Evolutionary conservation across 1,140 invertebrate species (phyloP).

Genomic region (Drosophila ohnishii): DNA sequence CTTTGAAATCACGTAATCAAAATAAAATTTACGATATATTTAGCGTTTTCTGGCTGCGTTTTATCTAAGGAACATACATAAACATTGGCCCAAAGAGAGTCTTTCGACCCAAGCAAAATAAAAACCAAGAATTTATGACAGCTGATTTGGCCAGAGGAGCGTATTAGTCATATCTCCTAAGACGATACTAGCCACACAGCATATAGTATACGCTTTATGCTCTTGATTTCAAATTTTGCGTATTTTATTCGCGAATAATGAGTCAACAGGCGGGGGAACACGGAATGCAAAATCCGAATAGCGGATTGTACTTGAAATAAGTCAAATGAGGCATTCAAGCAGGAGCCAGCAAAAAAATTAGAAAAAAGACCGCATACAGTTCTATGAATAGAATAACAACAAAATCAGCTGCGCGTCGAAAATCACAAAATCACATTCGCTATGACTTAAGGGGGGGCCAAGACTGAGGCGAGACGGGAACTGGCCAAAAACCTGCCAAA

Average conservation of each 20-base stretch:
- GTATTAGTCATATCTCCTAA: constrained; percentile 61
- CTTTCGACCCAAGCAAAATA: constrained; percentile 52
- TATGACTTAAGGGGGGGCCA: constrained; percentile 7
- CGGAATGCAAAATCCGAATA: constrained; percentile 17
- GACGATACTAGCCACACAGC: constrained; percentile 38
- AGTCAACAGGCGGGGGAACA: constrained; percentile 37
- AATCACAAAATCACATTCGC: constrained; percentile 68
- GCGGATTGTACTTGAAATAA: constrained; percentile 36
- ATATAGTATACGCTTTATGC: constrained; percentile 12
- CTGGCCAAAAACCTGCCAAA: constrained; percentile 58
- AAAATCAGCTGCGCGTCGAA: constrained; percentile 77
- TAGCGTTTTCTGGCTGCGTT: constrained; percentile 18
- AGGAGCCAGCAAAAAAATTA: constrained; percentile 26
- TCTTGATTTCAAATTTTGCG: constrained; percentile 35
- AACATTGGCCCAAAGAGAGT: constrained; percentile 37
- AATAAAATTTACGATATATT: constrained; percentile 44
- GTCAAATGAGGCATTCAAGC: constrained; percentile 48
- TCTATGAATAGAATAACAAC: constrained; percentile 74
- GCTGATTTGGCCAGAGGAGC: constrained; percentile 35
- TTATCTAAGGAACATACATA: constrained; percentile 45
- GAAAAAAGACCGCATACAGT: constrained; percentile 27
- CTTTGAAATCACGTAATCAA: constrained; percentile 41
- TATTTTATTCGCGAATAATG: constrained; percentile 33
- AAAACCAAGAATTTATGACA: constrained; percentile 66
- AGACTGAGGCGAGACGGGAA: constrained; percentile 4